Conservation (phyloP, 2,797 vertebrate genomes). For the Poeciliopsis infans region DNA sequence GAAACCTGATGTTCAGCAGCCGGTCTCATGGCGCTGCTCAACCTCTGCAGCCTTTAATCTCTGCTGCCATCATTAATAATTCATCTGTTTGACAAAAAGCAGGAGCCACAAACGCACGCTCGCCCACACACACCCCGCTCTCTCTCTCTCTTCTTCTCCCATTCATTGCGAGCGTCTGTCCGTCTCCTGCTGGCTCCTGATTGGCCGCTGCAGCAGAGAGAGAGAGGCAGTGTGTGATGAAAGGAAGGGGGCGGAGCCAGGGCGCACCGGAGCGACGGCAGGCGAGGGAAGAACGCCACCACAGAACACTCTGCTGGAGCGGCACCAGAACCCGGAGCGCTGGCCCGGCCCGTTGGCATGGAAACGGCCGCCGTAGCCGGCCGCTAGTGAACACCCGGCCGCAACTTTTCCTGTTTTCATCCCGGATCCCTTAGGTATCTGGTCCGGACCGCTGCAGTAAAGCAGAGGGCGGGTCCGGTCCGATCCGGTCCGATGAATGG, state of each 20-base stretch:
- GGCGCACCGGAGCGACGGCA: constrained; percentile 53
- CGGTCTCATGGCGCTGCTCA: not conserved
- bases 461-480: constrained; percentile 9
- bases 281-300: not conserved
- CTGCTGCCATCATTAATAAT: constrained; percentile 6
- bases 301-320: constrained; percentile 4
- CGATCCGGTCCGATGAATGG: constrained; percentile 14
- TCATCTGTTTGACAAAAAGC: not conserved
- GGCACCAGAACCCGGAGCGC: constrained; percentile 12
- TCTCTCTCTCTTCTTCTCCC: constrained; percentile 12
- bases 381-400: too few species aligned
- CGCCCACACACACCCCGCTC: too few species aligned
- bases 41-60: not conserved
- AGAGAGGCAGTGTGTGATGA: constrained; percentile 52
- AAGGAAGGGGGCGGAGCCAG: constrained; percentile 52
- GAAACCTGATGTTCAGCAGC: not conserved
- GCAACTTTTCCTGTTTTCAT: not conserved
- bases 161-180: constrained; percentile 62
- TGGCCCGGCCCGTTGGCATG: constrained; percentile 47
- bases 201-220: constrained; percentile 45
- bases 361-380: constrained; percentile 39
- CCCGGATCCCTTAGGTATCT: too few species aligned
- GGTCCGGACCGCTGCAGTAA: too few species aligned
- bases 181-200: constrained; percentile 43
- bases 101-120: too few species aligned